phyloP scores from a whole-genome alignment of 1,140 invertebrate species.

The Diorhabda sublineata region DNA sequence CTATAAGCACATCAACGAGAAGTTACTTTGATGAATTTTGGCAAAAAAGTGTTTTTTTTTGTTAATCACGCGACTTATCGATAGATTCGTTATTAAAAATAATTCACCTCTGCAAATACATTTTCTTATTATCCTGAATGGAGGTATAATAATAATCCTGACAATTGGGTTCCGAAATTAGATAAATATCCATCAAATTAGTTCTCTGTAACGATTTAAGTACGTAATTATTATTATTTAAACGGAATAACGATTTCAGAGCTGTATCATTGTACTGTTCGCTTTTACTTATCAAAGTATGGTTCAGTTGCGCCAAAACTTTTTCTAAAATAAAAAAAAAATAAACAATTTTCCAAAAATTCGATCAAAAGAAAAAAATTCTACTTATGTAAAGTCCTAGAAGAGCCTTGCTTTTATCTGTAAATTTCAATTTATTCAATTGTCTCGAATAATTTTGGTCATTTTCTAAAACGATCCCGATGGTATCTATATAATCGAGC shows the following conservation, averaged over 20 bases:
- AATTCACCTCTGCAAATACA: constrained; percentile 69
- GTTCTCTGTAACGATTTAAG: constrained; percentile 83
- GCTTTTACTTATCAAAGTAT: constrained; percentile 79
- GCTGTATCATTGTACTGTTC: constrained; percentile 78
- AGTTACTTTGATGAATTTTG: too few species aligned
- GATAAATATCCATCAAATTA: constrained; percentile 74
- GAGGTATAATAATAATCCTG: constrained; percentile 79
- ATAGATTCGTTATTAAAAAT: background rate
- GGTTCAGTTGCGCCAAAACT: constrained; percentile 79
- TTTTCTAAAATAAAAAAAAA: constrained; percentile 59
- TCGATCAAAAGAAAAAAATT: constrained; percentile 61
- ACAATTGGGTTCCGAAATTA: constrained; percentile 75
- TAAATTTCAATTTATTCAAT: constrained; percentile 48
- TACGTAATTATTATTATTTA: constrained; percentile 93
- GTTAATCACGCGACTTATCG: too few species aligned
- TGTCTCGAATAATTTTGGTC: constrained; percentile 57
- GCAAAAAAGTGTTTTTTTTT: too few species aligned
- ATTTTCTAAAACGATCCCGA: constrained; percentile 60
- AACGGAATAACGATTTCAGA: constrained; percentile 78
- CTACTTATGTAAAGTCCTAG: constrained; percentile 76
- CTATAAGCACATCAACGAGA: too few species aligned
- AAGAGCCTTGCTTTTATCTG: constrained; percentile 57
- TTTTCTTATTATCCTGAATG: constrained; percentile 72
- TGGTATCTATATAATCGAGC: constrained; percentile 71
- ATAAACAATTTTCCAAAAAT: constrained; percentile 69